Base-by-base conservation (phyloP, 2,797 vertebrate genomes). In the Hemibagrus guttatus region DNA sequence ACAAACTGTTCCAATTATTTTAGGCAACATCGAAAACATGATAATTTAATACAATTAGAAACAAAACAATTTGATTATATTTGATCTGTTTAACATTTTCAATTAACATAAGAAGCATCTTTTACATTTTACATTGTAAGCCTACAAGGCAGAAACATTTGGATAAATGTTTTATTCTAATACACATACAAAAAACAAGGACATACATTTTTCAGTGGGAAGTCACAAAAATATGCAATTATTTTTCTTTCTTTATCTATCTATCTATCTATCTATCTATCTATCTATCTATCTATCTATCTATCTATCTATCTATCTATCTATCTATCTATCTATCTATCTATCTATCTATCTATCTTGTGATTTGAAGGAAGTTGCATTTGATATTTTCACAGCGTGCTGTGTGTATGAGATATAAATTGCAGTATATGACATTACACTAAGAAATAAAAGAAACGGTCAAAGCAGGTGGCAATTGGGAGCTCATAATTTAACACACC, bases 261-360 rank as follows among this genome's bases (percentile, higher is more conserved):
- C 66, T 64, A n/a, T 64, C 26, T 64, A 28, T 64, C 63, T 66
- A 28, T 28, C n/a, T 66, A 14, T 66, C 63, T 31, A 66, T 28
- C 63, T 66, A 66, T 66, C 64, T 66, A 66, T 31, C 64, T 66
- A 66, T 66, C 64, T 66, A 66, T 64, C 63, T 28, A 64, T 68
- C 63, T 64, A 64, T 64, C 9, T 64, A 63, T 63, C 9, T 61
- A 61, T 61, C 5, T 23, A 61, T 64, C 26, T 68, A 31, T 68
- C 16, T 35, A 69, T 35, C 31, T 46, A 26, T 49, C 42, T 46
- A 49, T 26, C 42, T 74, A 74, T 12, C 42, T 49, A 74, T 26
- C 9, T 72, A 21, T 46, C 35, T 49, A 23, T 49, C 69, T 72
- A 46, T 26, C 69, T 72, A 72, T 31, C 13, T 9, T 3, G 42